Evolutionary conservation across 2,888 invertebrate species (phyloP).

Genomic region (Phengaris arion): DNA sequence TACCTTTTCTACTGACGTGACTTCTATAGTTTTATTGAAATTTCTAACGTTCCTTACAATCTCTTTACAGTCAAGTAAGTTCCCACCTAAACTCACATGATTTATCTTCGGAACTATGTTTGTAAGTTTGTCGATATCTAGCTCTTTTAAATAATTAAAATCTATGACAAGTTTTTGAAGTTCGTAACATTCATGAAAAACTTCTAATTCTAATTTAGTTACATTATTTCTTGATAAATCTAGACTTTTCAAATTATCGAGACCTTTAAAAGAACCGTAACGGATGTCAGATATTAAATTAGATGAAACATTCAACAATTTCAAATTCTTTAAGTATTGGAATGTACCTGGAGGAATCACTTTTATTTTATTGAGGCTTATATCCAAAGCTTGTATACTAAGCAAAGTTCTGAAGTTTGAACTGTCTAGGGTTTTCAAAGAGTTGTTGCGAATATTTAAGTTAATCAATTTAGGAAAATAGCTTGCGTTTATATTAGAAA

Average conservation of each 20-base stretch:
- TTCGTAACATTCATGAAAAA: slow-evolving; percentile 65
- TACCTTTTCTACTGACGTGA: slow-evolving; percentile 65
- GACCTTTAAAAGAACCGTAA: slow-evolving; percentile 62
- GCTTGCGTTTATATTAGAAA: slow-evolving; percentile 53
- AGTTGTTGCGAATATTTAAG: slow-evolving; percentile 58
- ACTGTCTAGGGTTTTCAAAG: slow-evolving; percentile 48
- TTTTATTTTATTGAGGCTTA: slow-evolving; percentile 57
- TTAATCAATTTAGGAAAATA: slow-evolving; percentile 53
- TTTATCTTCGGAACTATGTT: slow-evolving; percentile 52
- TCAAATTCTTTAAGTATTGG: slow-evolving; percentile 55
- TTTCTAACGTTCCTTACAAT: slow-evolving; percentile 54
- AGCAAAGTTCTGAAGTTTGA: slow-evolving; percentile 52
- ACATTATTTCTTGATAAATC: slow-evolving; percentile 65
- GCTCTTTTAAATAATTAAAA: slow-evolving; percentile 58
- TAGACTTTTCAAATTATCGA: slow-evolving; percentile 57
- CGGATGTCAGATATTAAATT: slow-evolving; percentile 55
- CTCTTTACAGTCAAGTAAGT: slow-evolving; percentile 64
- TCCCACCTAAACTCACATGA: slow-evolving; percentile 63
- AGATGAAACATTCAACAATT: slow-evolving; percentile 59
- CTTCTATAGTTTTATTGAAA: slow-evolving; percentile 51
- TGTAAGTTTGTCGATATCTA: slow-evolving; percentile 59
- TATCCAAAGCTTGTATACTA: slow-evolving; percentile 55
- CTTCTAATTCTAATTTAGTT: slow-evolving; percentile 53
- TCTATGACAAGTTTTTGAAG: slow-evolving; percentile 60
- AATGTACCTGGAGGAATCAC: slow-evolving; percentile 62